Percentiles rank a stretch among this genome's conserved stretches.
Conservation (phyloP, 2,888 invertebrate species). For the Coleophora flavipennella region DNA sequence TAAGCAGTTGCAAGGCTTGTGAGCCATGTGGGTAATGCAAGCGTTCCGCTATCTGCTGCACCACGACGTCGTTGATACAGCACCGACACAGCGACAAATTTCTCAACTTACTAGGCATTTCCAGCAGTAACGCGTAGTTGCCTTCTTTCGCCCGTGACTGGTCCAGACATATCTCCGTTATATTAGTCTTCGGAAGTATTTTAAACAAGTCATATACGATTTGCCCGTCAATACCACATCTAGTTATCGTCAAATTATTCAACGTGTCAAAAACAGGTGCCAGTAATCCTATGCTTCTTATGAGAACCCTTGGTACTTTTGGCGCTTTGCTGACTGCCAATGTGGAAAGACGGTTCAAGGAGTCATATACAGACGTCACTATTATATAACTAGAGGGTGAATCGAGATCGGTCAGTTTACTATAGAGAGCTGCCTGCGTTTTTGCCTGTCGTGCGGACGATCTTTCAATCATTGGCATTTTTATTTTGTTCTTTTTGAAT, state of each 20-base stretch:
- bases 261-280: constrained; percentile 23
- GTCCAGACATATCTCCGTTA: constrained; percentile 39
- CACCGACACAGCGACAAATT: constrained; percentile 37
- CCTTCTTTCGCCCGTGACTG: constrained; percentile 24
- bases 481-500: constrained; percentile 15
- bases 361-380: constrained; percentile 27
- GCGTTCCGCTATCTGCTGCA: constrained; percentile 26
- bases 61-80: constrained; percentile 30
- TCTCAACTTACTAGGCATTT: constrained; percentile 19
- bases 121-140: constrained; percentile 29
- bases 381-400: too few species aligned
- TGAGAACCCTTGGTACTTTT: constrained; percentile 22
- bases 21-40: constrained; percentile 26
- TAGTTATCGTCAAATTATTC: constrained; percentile 26
- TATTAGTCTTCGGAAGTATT: constrained; percentile 24
- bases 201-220: constrained; percentile 33
- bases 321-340: constrained; percentile 22
- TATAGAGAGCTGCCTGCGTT: background rate
- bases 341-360: constrained; percentile 27
- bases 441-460: constrained; percentile 1
- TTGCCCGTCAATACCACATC: constrained; percentile 25
- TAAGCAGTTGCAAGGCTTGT: constrained; percentile 27
- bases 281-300: constrained; percentile 29
- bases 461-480: constrained; percentile 1
- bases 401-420: background rate